Conservation (phyloP, 2,797 vertebrate species). For the Eulemur coronatus region DNA sequence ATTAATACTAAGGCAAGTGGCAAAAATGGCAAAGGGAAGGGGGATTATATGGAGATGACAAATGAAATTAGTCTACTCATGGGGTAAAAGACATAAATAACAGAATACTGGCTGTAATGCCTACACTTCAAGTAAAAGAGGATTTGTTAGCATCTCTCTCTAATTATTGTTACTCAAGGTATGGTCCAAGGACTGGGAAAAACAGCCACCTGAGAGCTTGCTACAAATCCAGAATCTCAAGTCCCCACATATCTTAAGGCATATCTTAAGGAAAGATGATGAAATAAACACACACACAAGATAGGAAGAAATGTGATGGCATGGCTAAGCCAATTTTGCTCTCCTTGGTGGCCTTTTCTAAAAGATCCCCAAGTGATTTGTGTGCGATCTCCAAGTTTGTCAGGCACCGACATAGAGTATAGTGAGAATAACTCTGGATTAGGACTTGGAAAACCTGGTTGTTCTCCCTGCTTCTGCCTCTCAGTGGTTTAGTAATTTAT, state of each 20-base stretch:
- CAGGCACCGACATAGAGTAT: not conserved
- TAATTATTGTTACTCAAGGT: not conserved
- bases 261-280: not conserved
- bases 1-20: not conserved
- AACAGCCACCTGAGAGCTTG: not conserved
- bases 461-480: not conserved
- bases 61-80: not conserved
- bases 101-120: not conserved
- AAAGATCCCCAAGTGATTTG: not conserved
- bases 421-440: not conserved
- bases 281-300: not conserved
- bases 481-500: slow-evolving; percentile 7
- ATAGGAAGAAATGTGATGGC: not conserved
- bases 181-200: not conserved
- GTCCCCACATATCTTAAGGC: too few species aligned
- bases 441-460: not conserved
- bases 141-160: not conserved
- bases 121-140: not conserved
- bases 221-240: not conserved
- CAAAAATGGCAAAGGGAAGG: not conserved
- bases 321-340: not conserved
- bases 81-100: not conserved
- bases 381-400: not conserved
- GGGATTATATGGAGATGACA: not conserved
- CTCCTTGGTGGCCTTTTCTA: not conserved